Base-by-base conservation (phyloP, 2,888 invertebrate species). In the Leucophenga maculata region DNA sequence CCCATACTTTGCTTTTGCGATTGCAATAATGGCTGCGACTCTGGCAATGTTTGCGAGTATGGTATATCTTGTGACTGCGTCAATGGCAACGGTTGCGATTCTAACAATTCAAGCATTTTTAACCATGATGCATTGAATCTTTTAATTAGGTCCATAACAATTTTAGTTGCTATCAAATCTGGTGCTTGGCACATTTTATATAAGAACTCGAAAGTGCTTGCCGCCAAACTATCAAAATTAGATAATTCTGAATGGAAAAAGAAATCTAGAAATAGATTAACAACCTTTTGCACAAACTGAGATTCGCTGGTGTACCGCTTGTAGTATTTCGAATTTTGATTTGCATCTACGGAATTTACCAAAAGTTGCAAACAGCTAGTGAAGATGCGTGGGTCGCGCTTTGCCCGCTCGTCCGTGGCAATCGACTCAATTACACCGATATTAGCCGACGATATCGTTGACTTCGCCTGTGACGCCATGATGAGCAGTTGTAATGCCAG, bases 401-500 rank as follows among this genome's bases (percentile, higher is more conserved):
- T 78, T 0, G 81, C 86, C 1, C 88, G 80, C 3, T 84, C 89
- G 0, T 90, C 92, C 14, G 96, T 90, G 0, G 94, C 95, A 75
- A 95, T 91, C 14, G 91, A 90, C 71, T 94, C 91, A 59, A 97
- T 91, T 6, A 94, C 90, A 74, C 93, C 91, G 2, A 95, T 90
- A 87, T 97, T 97, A 26, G 91, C 92, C 6, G 90, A 89, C 0
- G 91, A 90, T 31, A 93, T 91, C 0, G 90, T 90, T 0, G 91
- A 90, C 71, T 93, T 92, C 0, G 90, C 90, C 78, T 90, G 90
- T 0, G 93, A 92, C 46, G 92, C 92, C 94, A 97, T 95, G 14
- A 93, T 92, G 1, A 98, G 90, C 1, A 98, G 86, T 69, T 94
- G 91, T 3, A 96, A 88, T 0, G 96, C 94, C 0, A 93, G 91